phyloP scores from a whole-genome alignment of 2,113 vertebrate genomes.

The Chionis minor region DNA sequence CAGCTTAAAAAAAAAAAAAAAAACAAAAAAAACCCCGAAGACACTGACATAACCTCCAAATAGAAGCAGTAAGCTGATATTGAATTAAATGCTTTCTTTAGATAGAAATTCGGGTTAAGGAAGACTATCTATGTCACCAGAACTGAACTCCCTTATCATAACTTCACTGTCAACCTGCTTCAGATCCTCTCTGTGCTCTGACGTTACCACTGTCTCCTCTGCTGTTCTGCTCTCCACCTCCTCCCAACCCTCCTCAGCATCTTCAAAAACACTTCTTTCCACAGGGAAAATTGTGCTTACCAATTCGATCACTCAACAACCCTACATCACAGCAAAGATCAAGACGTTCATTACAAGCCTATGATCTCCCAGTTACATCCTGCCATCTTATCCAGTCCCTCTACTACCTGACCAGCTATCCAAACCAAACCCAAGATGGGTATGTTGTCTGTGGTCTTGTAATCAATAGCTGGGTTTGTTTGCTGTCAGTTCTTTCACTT shows the following conservation, averaged over 20 bases:
- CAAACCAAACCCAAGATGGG: neutral
- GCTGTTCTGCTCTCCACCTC: neutral
- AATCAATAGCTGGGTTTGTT: neutral
- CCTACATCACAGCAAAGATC: neutral
- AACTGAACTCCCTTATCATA: neutral
- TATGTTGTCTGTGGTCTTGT: neutral
- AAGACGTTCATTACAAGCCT: neutral
- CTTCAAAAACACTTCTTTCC: neutral
- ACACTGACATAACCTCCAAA: neutral
- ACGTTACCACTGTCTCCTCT: neutral
- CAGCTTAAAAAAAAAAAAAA: neutral
- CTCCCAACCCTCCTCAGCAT: neutral
- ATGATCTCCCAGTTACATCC: neutral
- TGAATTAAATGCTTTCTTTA: neutral
- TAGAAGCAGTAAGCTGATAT: neutral
- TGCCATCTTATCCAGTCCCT: neutral
- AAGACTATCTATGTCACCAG: neutral
- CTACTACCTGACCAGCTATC: neutral
- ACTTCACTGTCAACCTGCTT: neutral
- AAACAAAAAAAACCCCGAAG: too few species aligned
- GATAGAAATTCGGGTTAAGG: too few species aligned
- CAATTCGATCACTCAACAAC: neutral
- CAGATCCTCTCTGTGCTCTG: neutral
- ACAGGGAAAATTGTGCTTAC: neutral
- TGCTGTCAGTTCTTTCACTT: neutral